Evolutionary conservation across 2,888 invertebrate genomes (phyloP).

Genomic region (Hyalella azteca): DNA sequence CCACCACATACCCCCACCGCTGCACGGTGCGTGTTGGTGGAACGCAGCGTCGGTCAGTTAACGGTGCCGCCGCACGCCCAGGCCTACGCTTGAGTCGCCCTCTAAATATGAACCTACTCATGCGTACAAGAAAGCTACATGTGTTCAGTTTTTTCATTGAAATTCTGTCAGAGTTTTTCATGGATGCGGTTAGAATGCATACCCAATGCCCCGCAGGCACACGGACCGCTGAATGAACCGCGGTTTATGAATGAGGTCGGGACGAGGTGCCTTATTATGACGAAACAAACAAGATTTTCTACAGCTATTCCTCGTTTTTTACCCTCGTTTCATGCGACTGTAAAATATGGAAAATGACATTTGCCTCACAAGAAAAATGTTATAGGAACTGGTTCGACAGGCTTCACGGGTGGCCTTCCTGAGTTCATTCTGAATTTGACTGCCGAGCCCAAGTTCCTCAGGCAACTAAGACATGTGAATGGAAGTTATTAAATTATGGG

Average conservation of each 20-base stretch:
- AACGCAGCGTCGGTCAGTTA: not conserved
- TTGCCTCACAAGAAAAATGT: no score
- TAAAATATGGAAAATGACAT: no score
- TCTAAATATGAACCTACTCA: not conserved
- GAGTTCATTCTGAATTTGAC: no score
- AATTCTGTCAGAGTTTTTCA: no score
- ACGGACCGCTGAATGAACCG: not conserved
- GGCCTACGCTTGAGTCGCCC: not conserved
- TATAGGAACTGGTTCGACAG: no score
- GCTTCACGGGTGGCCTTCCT: no score
- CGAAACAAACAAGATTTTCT: no score
- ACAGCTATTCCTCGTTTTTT: no score
- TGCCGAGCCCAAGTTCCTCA: no score
- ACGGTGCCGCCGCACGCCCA: not conserved
- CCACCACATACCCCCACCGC: not conserved
- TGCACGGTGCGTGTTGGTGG: not conserved
- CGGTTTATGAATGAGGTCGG: constrained; percentile 13
- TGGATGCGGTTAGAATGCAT: not conserved
- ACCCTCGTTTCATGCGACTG: no score
- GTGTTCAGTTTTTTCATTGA: constrained; percentile 4
- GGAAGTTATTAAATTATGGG: no score
- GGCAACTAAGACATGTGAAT: no score
- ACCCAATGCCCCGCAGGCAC: not conserved
- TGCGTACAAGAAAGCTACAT: not conserved
- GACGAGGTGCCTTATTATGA: not conserved